phyloP scores from a whole-genome alignment of 2,113 vertebrate genomes.

The Danio rerio region DNA sequence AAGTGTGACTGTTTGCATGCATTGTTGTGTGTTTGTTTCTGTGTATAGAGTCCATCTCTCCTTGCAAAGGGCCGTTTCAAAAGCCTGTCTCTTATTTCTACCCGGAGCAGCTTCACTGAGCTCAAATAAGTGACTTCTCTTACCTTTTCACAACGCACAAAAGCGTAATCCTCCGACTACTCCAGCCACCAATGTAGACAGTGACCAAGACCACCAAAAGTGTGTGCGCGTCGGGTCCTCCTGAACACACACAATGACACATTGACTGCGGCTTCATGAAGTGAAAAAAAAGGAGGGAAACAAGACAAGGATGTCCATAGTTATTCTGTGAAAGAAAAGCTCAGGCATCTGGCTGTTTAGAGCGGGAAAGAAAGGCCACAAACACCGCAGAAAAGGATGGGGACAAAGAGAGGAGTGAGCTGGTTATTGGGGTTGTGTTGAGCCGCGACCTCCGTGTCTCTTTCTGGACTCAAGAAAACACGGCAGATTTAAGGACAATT shows the following conservation, averaged over 20 bases:
- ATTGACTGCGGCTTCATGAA: slow-evolving; percentile 98
- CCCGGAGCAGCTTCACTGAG: slow-evolving; percentile 90
- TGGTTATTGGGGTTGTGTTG: slow-evolving; percentile 1
- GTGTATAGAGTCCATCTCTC: slow-evolving; percentile 11
- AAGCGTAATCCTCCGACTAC: slow-evolving; percentile 93
- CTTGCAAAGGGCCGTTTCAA: slow-evolving; percentile 84
- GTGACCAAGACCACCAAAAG: slow-evolving; percentile 89
- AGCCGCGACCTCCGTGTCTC: slow-evolving; percentile 6
- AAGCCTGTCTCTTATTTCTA: slow-evolving; percentile 83
- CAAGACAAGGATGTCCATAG: slow-evolving; percentile 89
- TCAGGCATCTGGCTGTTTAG: slow-evolving; percentile 87
- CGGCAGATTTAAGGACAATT: slow-evolving; percentile 1
- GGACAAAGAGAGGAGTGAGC: neutral
- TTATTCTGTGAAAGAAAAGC: slow-evolving; percentile 84
- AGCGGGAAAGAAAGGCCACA: slow-evolving; percentile 86
- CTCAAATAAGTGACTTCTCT: slow-evolving; percentile 99
- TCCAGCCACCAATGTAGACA: slow-evolving; percentile 93
- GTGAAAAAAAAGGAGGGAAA: slow-evolving; percentile 84
- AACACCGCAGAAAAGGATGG: slow-evolving; percentile 71
- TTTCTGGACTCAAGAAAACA: neutral
- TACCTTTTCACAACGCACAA: slow-evolving; percentile 94
- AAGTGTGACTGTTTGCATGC: neutral
- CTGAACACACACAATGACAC: slow-evolving; percentile 90
- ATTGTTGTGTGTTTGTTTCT: slow-evolving; percentile 46
- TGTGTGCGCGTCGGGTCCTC: slow-evolving; percentile 82